Base-by-base conservation (phyloP, 2,888 invertebrate genomes). In the Pardosa pseudoannulata region DNA sequence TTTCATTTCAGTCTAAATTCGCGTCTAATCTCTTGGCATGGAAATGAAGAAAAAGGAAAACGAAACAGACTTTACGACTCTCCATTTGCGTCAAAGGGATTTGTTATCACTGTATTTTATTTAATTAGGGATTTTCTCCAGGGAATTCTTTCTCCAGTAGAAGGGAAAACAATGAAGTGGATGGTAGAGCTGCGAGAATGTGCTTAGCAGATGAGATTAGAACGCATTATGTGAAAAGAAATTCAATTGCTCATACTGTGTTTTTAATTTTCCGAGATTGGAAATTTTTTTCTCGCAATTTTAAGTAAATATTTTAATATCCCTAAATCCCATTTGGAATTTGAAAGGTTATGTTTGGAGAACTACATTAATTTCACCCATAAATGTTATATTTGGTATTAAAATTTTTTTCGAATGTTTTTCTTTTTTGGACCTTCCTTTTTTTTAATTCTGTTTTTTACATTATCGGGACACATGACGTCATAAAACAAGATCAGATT, bases 21-120 rank as follows among this genome's bases (percentile, higher is more conserved):
- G 5, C 46, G 2, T 16, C 16, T 16, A 46, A 46, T 16, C 46
- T 46, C 46, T 9, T 5, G n/a, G 46, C 16, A 13, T 16, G 46
- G 16, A 36, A 36, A 36, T 36, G 36, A 5, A 36, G 11, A 11
- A 36, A 36, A 36, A 36, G 36, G 36, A 16, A 46, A 16, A 46
- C 2, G 16, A 46, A 46, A 16, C 46, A 46, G 46, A 46, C 46
- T 46, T 46, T 16, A 16, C 16, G 46, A 46, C 46, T 46, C 75
- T 75, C 27, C 27, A 62, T 28, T 62, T 23, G 9, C 62, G 68
- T 70, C 23, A 81, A 81, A 81, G 75, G 81, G 81, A 75, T 80
- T 75, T 81, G 81, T 75, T 81, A 81, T 81, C 81, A 81, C 75
- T 62, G 70, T 36, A 56, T 67, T 74, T 81, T 81, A 81, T 81